Base-by-base conservation (phyloP, 2,113 vertebrate species). In the Okapia johnstoni region DNA sequence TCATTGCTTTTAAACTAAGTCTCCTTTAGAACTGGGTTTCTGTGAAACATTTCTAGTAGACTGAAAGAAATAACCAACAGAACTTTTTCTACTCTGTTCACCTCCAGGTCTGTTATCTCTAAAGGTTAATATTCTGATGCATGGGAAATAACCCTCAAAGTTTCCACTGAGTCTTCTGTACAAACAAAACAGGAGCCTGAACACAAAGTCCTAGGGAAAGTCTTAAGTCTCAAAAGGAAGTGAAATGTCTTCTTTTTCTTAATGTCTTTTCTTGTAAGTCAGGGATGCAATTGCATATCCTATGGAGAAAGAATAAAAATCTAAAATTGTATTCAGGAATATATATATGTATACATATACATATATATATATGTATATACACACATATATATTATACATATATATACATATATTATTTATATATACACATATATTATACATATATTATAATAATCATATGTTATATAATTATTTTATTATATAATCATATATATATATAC, bases 241-340 rank as follows among this genome's bases (percentile, higher is more conserved):
- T 63, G 36, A 94, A 95, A 91, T 85, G 40, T 13, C n/a, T 90
- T 97, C 16, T 93, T 93, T 91, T 70, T 52, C 58, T 79, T 97
- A 97, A 94, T 96, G 61, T 48, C 60, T 98, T 97, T 95, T 89
- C 58, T 91, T 98, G 33, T 93, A 83, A 54, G 33, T 40, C 76
- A 88, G 90, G n/a, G 46, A 40, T 85, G 70, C 91, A 55, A 88
- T 43, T 94, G 23, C 2, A 79, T 23, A 52, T 52, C 8, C 13
- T 30, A 76, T 76, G 60, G 14, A 93, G 88, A 93, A 95, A 57
- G 36, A 95, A 92, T 88, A 17, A 48, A 92, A 77, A 10, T 40
- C 48, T 85, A 76, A 88, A 88, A 89, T n/a, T 94, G 2, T 46
- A 58, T 92, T 54, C 26, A 73, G 52, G 23, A 57, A 85, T 81